Percentiles rank a stretch among this genome's conserved stretches.
Evolutionary conservation across 2,888 invertebrate species (phyloP).

Genomic region (Drosophila imparisetae): DNA sequence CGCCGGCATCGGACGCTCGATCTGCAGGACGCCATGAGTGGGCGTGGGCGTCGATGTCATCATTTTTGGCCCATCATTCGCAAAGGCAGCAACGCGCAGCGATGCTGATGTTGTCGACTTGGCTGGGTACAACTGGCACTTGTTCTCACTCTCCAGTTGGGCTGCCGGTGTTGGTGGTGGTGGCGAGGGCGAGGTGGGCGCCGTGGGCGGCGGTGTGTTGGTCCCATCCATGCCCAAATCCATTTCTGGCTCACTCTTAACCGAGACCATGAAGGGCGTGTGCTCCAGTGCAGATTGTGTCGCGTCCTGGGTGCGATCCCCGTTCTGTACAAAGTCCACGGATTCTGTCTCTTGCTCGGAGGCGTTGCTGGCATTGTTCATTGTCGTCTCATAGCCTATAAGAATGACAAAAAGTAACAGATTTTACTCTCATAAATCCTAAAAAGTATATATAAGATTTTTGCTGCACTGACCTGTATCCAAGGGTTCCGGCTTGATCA

Average conservation of each 20-base stretch:
- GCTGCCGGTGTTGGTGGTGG: conserved; percentile 12
- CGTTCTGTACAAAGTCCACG: conserved; percentile 34
- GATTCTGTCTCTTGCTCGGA: conserved; percentile 63
- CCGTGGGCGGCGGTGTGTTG: conserved; percentile 70
- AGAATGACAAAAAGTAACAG: not conserved
- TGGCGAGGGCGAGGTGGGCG: conserved; percentile 65
- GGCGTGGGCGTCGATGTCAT: conserved; percentile 21
- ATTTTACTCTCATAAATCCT: not conserved
- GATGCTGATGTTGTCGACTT: conserved; percentile 17
- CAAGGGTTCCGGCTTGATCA: conserved; percentile 81
- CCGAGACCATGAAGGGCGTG: conserved; percentile 61
- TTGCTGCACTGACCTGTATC: conserved; percentile 76
- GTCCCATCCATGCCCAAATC: conserved; percentile 64
- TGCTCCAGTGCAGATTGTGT: conserved; percentile 45
- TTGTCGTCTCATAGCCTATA: conserved; percentile 72
- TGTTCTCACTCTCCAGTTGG: conserved; percentile 12
- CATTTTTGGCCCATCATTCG: conserved; percentile 49
- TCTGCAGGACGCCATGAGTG: conserved; percentile 52
- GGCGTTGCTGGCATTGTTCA: conserved; percentile 37
- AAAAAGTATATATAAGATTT: not conserved
- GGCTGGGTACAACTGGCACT: conserved; percentile 8
- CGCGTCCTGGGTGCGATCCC: conserved; percentile 8
- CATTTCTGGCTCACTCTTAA: conserved; percentile 66
- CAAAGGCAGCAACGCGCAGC: conserved; percentile 80
- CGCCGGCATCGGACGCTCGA: conserved; percentile 63